Evolutionary conservation across 2,797 vertebrate species (phyloP), one percentile per base, ranked within the genome.

Genomic region (Phoebastria nigripes): DNA sequence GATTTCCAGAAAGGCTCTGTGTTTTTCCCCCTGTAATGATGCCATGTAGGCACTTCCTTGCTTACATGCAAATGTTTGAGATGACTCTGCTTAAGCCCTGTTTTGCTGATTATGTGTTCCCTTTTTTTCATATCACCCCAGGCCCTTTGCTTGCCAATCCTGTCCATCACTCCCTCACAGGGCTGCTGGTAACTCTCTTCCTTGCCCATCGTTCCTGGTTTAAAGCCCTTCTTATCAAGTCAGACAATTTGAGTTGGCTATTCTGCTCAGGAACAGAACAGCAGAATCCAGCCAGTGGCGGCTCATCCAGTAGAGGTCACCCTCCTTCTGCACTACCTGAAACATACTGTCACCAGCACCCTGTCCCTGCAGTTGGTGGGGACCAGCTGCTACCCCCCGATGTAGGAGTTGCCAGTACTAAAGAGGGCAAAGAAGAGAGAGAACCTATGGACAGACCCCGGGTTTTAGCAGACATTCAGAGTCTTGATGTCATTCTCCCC

Each of bases 391-490:
- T 9, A 29, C 0, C 0, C 7, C 2, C 11, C 69, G 44, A 33
- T 1, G 0, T 22, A n/a, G 21, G 8, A 29, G 3, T 1, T 44
- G 11, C 4, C 47, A 18, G 9, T 33, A 65, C 28, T 25, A 19
- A 70, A 37, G n/a, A 52, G 1, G 28, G 11, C 3, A 24, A 87
- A 84, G 22, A 33, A 59, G 12, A 76, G 21, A 76, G 14, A 47
- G 41, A 59, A 62, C 28, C 4, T 22, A 4, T 56, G 2, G 29
- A 28, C 33, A 54, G 39, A 70, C 5, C 33, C 3, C 0, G 5
- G 9, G 12, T 55, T 93, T 81, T 67, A 55, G 14, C 14, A 71
- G 28, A 17, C 6, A 39, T 21, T 78, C 47, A 82, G 82, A 71
- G 24, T 33, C 35, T 29, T 71, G 18, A 39, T 31, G 18, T 67